Percentiles rank a stretch among this genome's conserved stretches.
These are phyloP conservation scores for Drosophila lutescens DNA, from an alignment of 2,888 invertebrate genomes.

Conservation along the genomic window DNA sequence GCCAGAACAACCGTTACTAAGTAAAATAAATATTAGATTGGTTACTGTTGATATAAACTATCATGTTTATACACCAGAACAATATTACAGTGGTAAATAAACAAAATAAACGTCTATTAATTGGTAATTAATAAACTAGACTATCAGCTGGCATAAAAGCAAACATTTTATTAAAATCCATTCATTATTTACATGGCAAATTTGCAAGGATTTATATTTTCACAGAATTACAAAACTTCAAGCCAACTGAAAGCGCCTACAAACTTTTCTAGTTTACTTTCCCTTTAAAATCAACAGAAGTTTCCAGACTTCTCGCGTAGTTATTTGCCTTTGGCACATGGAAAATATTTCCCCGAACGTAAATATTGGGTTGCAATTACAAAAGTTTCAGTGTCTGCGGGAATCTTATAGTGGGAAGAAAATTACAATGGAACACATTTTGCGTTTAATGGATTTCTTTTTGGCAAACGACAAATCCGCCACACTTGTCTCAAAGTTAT, in stretches of 20 bases:
- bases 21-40: not conserved
- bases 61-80: not conserved
- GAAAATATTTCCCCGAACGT: not conserved
- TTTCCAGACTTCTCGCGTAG: not conserved
- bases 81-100: not conserved
- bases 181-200: not conserved
- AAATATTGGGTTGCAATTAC: not conserved
- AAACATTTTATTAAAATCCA: not conserved
- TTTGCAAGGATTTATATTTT: not conserved
- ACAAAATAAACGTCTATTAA: not conserved
- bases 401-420: not conserved
- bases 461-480: not conserved
- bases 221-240: not conserved
- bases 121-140: not conserved
- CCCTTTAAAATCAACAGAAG: not conserved
- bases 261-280: constrained; percentile 1
- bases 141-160: not conserved
- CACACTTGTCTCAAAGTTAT: not conserved
- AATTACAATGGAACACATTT: not conserved
- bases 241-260: not conserved
- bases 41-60: not conserved
- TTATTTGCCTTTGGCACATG: not conserved
- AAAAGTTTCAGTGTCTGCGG: not conserved
- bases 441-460: constrained; percentile 1
- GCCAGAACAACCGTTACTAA: not conserved